Conservation (phyloP, 2,113 vertebrate species). For the Chaenogobius annularis region DNA sequence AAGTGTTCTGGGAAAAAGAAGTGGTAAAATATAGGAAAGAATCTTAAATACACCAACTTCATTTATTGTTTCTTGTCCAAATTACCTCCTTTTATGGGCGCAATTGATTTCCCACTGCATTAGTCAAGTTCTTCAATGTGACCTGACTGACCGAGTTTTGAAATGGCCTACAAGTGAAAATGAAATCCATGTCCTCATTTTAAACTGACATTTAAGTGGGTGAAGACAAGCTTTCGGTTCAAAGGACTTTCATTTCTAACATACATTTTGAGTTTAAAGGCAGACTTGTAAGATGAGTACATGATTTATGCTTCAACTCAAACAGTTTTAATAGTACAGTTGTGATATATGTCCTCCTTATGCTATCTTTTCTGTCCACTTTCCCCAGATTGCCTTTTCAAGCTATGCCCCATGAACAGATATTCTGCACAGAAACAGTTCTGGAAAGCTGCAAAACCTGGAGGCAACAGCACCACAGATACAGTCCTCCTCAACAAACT, state of each 20-base stretch:
- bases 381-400: slow-evolving; percentile 92
- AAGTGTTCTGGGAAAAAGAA: background rate
- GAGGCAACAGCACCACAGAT: slow-evolving; percentile 93
- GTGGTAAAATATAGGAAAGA: background rate
- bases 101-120: background rate
- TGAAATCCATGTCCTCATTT: background rate
- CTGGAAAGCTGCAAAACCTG: slow-evolving; percentile 98
- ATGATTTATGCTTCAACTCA: background rate
- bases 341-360: background rate
- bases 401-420: slow-evolving; percentile 97
- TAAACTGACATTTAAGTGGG: background rate
- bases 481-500: slow-evolving; percentile 93
- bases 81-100: background rate
- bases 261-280: background rate
- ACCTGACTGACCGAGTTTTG: slow-evolving; percentile 9
- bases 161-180: slow-evolving; percentile 4
- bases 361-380: slow-evolving; percentile 15
- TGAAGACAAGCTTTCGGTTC: background rate
- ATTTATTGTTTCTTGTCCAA: background rate
- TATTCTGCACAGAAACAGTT: slow-evolving; percentile 99
- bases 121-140: slow-evolving; percentile 4
- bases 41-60: background rate
- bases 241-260: background rate
- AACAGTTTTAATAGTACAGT: background rate
- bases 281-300: background rate